These are phyloP conservation scores for Globodera rostochiensis DNA, from an alignment of 1,140 invertebrate species.

Conservation along the genomic window DNA sequence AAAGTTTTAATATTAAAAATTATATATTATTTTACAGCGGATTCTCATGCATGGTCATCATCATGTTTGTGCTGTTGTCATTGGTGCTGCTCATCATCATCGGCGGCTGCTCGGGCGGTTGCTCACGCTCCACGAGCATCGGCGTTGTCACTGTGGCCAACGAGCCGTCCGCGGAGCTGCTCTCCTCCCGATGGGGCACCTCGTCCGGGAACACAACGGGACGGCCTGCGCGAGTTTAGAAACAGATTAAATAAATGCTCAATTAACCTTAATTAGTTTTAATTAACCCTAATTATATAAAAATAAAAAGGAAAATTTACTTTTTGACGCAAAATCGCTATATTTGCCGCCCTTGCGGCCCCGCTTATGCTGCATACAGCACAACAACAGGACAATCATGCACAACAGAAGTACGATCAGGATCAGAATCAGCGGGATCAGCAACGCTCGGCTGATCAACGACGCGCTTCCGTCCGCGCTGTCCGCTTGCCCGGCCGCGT, in stretches of 20 bases:
- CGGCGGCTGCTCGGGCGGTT: constrained; percentile 52
- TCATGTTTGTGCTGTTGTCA: background rate
- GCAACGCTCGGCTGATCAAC: constrained; percentile 16
- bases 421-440: constrained; percentile 39
- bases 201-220: constrained; percentile 62
- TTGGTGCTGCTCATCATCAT: background rate
- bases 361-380: constrained; percentile 31
- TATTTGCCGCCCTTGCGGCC: constrained; percentile 24
- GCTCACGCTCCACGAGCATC: constrained; percentile 55
- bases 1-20: no score
- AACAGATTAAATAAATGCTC: no score
- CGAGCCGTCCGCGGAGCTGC: constrained; percentile 25
- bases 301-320: constrained; percentile 10
- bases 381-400: constrained; percentile 32
- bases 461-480: background rate
- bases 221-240: constrained; percentile 27
- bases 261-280: no score
- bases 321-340: constrained; percentile 55
- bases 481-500: constrained; percentile 20
- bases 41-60: constrained; percentile 57
- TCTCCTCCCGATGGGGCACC: constrained; percentile 51
- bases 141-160: constrained; percentile 54
- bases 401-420: constrained; percentile 30
- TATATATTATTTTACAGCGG: constrained; percentile 39
- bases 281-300: no score